Evolutionary conservation across 1,140 invertebrate genomes (phyloP), one percentile per base, ranked within the genome.

Genomic region (Antheraea mylitta): DNA sequence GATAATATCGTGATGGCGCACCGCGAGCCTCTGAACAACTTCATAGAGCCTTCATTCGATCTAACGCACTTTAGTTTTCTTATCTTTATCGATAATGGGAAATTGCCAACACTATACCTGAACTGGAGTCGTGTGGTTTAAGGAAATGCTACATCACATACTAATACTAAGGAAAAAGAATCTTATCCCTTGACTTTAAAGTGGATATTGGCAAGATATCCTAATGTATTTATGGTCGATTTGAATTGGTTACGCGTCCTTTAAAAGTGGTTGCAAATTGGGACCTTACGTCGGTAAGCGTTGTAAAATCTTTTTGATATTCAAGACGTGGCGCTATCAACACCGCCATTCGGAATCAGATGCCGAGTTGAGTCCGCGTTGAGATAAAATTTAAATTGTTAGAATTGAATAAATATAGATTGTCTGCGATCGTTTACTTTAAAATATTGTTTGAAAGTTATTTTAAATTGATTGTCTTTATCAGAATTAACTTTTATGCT

Each of bases 381-480:
- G 74, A 81, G 83, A 89, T 87, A 83, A 87, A 81, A 88, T 83
- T 85, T 81, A 83, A 85, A 86, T 88, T 77, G 82, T 88, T 87
- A 83, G 83, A 78, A 81, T 84, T 73, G 83, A 83, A 83, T 87
- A 81, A 84, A 70, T 75, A 79, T 80, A 72, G 81, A 86, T 85
- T 78, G 76, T 72, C 69, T 64, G 38, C 63, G 48, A 65, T 77
- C 83, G 83, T 79, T 81, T 68, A 77, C 45, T n/a, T 53, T 53
- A 53, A 53, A 16, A 16, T 0, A 0, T 16, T 53, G 45, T 53
- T 10, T 53, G 5, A 53, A 13, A 53, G 0, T 53, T 13, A 53
- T 13, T 53, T 13, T 16, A 11, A 16, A 16, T 53, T 53, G 6
- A 6, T 0, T 53, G 6, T 53, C 22, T 30, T 30, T 30, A 4